phyloP scores from a whole-genome alignment of 2,888 invertebrate species.

The Deladenus siricidicola region DNA sequence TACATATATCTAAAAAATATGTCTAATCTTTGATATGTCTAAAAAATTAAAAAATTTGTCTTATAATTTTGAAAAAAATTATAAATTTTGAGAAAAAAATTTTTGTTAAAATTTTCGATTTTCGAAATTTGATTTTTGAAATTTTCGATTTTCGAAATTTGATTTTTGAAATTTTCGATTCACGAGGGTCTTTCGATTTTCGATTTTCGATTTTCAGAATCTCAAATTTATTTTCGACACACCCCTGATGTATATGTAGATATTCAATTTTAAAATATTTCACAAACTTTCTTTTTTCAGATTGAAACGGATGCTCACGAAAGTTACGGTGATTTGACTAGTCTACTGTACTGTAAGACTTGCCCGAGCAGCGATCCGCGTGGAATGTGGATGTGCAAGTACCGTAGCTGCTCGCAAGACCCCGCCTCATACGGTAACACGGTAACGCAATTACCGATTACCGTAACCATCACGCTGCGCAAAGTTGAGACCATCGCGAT shows the following conservation, averaged over 20 bases:
- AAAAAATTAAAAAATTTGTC: too few species aligned
- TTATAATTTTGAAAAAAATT: too few species aligned
- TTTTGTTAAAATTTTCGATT: too few species aligned
- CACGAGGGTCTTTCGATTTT: too few species aligned
- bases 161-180: too few species aligned
- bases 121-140: too few species aligned
- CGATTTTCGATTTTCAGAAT: neutral
- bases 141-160: too few species aligned
- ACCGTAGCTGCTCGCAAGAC: slow-evolving; percentile 10
- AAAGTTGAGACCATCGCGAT: slow-evolving; percentile 36
- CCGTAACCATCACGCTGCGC: slow-evolving; percentile 34
- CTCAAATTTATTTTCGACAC: neutral
- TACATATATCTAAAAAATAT: too few species aligned
- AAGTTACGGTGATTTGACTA: slow-evolving; percentile 23
- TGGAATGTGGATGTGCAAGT: slow-evolving; percentile 30
- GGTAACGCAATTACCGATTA: slow-evolving; percentile 15
- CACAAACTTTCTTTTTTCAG: slow-evolving; percentile 7
- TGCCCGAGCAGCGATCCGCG: slow-evolving; percentile 19
- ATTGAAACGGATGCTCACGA: slow-evolving; percentile 24
- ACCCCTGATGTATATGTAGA: too few species aligned
- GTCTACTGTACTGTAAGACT: slow-evolving; percentile 19
- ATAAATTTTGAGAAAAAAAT: too few species aligned
- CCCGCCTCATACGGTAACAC: neutral
- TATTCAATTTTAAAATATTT: too few species aligned
- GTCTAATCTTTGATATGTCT: too few species aligned